These are phyloP conservation scores for Notarius lentiginosus DNA, from an alignment of 2,113 vertebrate genomes.

Conservation along the genomic window DNA sequence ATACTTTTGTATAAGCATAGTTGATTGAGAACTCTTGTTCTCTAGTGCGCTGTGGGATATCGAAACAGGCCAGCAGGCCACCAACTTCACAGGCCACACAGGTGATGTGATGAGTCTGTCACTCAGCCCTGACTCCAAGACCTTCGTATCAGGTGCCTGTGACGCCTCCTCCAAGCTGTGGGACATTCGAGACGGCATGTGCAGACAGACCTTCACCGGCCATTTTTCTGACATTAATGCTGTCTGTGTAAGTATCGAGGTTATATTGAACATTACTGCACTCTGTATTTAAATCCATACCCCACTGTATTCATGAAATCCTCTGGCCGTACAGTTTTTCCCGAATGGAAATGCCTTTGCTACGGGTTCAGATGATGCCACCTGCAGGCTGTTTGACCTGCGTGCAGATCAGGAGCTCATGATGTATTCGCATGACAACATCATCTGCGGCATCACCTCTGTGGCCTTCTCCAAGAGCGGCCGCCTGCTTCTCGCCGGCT, in stretches of 20 bases:
- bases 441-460: conserved; percentile 95
- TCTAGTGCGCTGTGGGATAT: conserved; percentile 95
- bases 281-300: background rate
- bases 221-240: conserved; percentile 96
- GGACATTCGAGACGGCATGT: conserved; percentile 97
- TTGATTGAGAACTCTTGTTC: background rate
- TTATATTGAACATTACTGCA: background rate
- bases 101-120: conserved; percentile 98
- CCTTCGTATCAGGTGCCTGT: conserved; percentile 95
- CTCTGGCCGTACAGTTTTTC: conserved; percentile 79
- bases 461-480: conserved; percentile 99
- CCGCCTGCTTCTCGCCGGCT: conserved; percentile 90
- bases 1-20: background rate
- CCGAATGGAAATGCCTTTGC: conserved; percentile 94
- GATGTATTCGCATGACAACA: conserved; percentile 93
- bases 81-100: conserved; percentile 88
- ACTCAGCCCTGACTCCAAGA: conserved; percentile 89
- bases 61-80: conserved; percentile 93
- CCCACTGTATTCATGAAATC: background rate
- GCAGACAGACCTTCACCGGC: conserved; percentile 92
- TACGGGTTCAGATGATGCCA: conserved; percentile 94
- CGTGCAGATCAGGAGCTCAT: conserved; percentile 93
- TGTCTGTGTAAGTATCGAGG: conserved; percentile 83
- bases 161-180: conserved; percentile 96
- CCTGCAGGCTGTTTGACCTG: conserved; percentile 95